Evolutionary conservation across 2,113 vertebrate genomes (phyloP).

Genomic region (Pungitius pungitius): DNA sequence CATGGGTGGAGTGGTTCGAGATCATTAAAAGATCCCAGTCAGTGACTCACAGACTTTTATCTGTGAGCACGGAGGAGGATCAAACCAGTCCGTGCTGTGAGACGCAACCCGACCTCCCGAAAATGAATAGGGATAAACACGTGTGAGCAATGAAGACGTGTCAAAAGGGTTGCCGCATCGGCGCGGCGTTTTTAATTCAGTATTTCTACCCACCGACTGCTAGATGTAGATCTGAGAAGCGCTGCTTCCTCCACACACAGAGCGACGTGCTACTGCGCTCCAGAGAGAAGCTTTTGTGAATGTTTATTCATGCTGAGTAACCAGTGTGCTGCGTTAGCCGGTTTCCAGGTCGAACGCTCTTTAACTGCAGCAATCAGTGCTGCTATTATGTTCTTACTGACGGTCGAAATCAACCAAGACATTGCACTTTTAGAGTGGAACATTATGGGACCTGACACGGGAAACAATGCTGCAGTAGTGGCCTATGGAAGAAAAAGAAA

Average conservation of each 20-base stretch:
- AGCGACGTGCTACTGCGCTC: conserved; percentile 18
- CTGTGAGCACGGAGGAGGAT: conserved; percentile 62
- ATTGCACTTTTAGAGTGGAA: not conserved
- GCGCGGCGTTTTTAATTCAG: conserved; percentile 15
- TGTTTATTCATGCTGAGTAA: conserved; percentile 45
- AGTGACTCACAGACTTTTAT: conserved; percentile 75
- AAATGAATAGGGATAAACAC: conserved; percentile 38
- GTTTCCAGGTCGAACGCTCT: conserved; percentile 42
- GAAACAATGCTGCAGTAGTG: not conserved
- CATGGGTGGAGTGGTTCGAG: conserved; percentile 48
- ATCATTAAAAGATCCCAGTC: conserved; percentile 66
- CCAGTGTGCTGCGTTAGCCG: conserved; percentile 4
- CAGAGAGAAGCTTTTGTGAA: conserved; percentile 21
- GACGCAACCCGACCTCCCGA: conserved; percentile 37
- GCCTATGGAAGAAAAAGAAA: not conserved
- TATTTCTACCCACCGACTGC: conserved; percentile 24
- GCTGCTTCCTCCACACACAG: conserved; percentile 16
- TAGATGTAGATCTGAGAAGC: conserved; percentile 2
- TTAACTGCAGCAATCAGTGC: conserved; percentile 6
- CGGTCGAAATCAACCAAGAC: not conserved
- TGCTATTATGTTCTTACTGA: not conserved
- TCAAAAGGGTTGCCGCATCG: conserved; percentile 30
- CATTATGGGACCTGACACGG: not conserved
- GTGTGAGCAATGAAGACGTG: conserved; percentile 22
- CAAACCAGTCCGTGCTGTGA: conserved; percentile 54